Base-by-base conservation (phyloP, 2,888 invertebrate genomes). In the Lithophane leautieri region DNA sequence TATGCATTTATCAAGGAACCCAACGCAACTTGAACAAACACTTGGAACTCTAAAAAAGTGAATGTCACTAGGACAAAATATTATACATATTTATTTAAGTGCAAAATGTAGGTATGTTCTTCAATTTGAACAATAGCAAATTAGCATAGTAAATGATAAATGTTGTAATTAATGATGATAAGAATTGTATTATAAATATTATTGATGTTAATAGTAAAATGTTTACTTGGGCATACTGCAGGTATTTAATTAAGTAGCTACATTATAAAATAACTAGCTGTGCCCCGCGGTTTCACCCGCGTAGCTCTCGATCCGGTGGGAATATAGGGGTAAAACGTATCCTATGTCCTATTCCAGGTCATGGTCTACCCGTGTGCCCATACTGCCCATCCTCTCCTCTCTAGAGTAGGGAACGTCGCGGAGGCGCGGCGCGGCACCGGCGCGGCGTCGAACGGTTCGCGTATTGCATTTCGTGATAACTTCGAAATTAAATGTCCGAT, bases 101-200 rank as follows among this genome's bases (percentile, higher is more conserved):
- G 69, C 40, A 65, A 12, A 63, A n/a, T 28, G 14, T 54, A 11
- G 11, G 8, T 75, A 8, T 22, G 66, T 50, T 77, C 1, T 60
- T 69, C 28, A 78, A 58, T 56, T 19, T 28, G 25, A 61, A 66
- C 8, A 52, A 34, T 28, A 47, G 16, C 6, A 28, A 61, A 70
- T 83, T 67, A 70, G 14, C 69, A 78, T 62, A 58, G 44, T 58
- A 83, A 79, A 81, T 78, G 73, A 73, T 56, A 80, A 47, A 44
- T 34, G 14, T 56, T 58, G 16, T 44, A 14, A 34, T 56, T n/a
- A n/a, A 42, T 11, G 3, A 28, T n/a, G 19, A 54, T 42, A 50
- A 66, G 6, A 61, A 63, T 7, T 34, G 7, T 42, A n/a, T 19
- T n/a, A 58, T 42, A 14, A 76, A 50, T 42, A 66, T n/a, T 67